Evolutionary conservation across 2,113 vertebrate genomes (phyloP).

Genomic region (Strix uralensis): DNA sequence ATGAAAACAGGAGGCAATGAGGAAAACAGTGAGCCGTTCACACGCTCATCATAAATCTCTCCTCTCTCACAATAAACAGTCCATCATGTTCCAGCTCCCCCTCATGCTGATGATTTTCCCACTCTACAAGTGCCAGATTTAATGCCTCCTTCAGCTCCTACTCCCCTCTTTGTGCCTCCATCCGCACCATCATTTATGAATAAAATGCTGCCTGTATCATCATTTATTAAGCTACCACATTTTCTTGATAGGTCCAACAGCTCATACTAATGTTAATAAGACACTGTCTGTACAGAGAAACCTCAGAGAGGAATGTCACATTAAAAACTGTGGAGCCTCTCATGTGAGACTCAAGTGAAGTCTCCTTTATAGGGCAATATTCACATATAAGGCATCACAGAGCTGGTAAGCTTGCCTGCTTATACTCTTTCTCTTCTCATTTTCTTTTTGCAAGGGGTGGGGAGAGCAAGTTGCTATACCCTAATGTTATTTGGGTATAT

Average conservation of each 20-base stretch:
- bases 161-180: slow-evolving; percentile 17
- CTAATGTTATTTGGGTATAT: neutral
- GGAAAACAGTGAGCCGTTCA: neutral
- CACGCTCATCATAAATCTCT: neutral
- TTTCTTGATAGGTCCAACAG: neutral
- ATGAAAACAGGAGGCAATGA: neutral
- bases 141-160: slow-evolving; percentile 40
- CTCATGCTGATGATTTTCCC: slow-evolving; percentile 25
- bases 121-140: slow-evolving; percentile 50
- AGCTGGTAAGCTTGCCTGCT: neutral
- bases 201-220: slow-evolving; percentile 15
- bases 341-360: neutral
- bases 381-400: neutral
- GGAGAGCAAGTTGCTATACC: neutral
- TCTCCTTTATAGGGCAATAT: neutral
- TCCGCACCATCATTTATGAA: neutral
- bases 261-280: neutral
- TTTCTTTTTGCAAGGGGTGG: neutral
- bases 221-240: neutral
- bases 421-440: neutral
- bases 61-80: slow-evolving; percentile 43
- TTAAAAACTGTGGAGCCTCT: neutral
- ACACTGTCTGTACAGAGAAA: neutral
- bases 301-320: neutral
- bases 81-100: slow-evolving; percentile 46